Evolutionary conservation across 2,797 vertebrate genomes (phyloP), one percentile per base, ranked within the genome.

Genomic region (Falco columbarius): DNA sequence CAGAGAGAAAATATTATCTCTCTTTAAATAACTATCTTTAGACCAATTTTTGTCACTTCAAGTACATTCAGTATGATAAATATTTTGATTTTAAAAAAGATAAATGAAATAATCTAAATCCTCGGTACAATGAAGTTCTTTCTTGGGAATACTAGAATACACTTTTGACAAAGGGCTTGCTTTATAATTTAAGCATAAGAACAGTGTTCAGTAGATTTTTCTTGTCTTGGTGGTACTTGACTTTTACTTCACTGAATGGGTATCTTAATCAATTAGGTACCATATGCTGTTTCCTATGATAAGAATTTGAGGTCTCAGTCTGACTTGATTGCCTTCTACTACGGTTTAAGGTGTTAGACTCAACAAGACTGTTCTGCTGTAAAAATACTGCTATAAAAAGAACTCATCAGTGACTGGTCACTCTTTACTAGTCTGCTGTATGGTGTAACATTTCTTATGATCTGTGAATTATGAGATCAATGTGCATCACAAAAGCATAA

Each of bases 21-120:
- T 96, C 54, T 95, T 97, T 94, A 95, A 96, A 70, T 93, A 96
- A 95, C 63, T 93, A 67, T 56, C 40, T 56, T 88, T 82, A 72
- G 55, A 77, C 54, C 38, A 93, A 90, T 93, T 87, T 85, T 93
- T 5, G 92, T 97, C 42, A 79, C 68, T 90, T 84, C 58, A 97
- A 92, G 81, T 46, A 38, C 86, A 75, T 62, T 94, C 63, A 85
- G 65, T 67, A 83, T 26, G 65, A 51, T 40, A 95, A 96, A 87
- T 88, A 74, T 79, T 97, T 81, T 93, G 44, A 88, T 93, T 87
- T 96, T 76, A n/a, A 34, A 67, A 95, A 75, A 86, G 34, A 94
- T 38, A 79, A 75, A 86, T 55, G 1, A 89, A 79, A 76, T 81
- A 30, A 91, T 46, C 58, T 24, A 89, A 96, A 81, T 58, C 54